Evolutionary conservation across 2,797 vertebrate genomes (phyloP), one percentile per base, ranked within the genome.

Genomic region (Nannoperca australis): DNA sequence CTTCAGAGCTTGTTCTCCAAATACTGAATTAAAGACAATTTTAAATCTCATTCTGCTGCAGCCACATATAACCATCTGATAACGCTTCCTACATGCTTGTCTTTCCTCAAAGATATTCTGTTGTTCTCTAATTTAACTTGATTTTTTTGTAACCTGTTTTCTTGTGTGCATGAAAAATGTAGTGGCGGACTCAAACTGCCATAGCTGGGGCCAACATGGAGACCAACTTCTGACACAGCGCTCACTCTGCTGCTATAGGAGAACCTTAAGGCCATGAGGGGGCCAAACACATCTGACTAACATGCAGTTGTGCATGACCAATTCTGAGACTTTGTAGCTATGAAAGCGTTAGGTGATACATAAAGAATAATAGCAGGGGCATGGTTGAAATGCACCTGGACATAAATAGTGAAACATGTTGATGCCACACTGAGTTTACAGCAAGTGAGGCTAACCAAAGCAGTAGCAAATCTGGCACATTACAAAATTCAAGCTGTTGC

Each of bases 191-290:
- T 85, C 73, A 88, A 88, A 73, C 36, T 87, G 78, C 76, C 51
- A 70, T 82, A 54, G 59, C 76, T 47, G 79, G 71, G 68, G 79
- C 78, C 78, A 81, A 84, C 76, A 44, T 56, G 58, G 51, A 91
- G 90, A 88, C 88, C 91, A 92, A 89, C 89, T 82, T 85, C 91
- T 88, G 84, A 92, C 86, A 89, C 85, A 72, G 69, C 50, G 76
- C 76, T 85, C 71, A 64, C 74, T 73, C 80, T 65, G 68, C 78
- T 79, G 70, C 82, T 93, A 93, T n/a, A 94, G 93, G 87, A 90
- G 87, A 94, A 92, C 89, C 90, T 93, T 89, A 88, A 78, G 88
- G 85, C 82, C 59, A 69, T 1, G 15, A 82, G 47, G 71, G 84
- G 80, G 58, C 75, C 76, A 69, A 85, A 78, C 81, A 85, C 76